These are phyloP conservation scores for Accipiter badius DNA, from an alignment of 2,797 vertebrate genomes.

Conservation along the genomic window DNA sequence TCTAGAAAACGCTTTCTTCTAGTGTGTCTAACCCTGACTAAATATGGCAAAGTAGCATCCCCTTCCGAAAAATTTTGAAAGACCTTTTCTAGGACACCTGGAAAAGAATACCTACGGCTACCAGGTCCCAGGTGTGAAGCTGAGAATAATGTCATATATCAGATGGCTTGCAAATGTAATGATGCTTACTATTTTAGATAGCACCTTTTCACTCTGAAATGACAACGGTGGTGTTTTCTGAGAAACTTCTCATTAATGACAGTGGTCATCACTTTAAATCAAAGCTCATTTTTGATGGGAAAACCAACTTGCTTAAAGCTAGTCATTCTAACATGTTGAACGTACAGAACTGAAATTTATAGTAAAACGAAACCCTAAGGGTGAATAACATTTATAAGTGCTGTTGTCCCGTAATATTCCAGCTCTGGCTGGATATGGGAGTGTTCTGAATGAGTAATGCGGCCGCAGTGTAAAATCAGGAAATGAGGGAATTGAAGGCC, in stretches of 20 bases:
- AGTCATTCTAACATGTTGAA: not conserved
- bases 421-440: not conserved
- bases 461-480: not conserved
- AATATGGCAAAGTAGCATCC: not conserved
- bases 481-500: not conserved
- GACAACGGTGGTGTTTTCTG: not conserved
- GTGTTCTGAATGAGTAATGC: not conserved
- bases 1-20: not conserved
- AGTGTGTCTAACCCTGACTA: not conserved
- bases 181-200: not conserved
- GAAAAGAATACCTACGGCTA: not conserved
- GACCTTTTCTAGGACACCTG: not conserved
- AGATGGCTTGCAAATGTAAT: not conserved
- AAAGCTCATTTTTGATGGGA: not conserved
- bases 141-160: not conserved
- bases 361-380: not conserved
- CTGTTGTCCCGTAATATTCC: not conserved
- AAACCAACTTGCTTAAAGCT: not conserved
- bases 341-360: not conserved
- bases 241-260: not conserved
- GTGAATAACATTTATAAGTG: not conserved
- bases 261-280: not conserved
- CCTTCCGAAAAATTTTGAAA: not conserved
- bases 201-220: not conserved
- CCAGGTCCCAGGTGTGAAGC: not conserved